Percentiles rank a stretch among this genome's conserved stretches.
Conservation (phyloP, 1,140 invertebrate genomes). For the Campoletis sonorensis region DNA sequence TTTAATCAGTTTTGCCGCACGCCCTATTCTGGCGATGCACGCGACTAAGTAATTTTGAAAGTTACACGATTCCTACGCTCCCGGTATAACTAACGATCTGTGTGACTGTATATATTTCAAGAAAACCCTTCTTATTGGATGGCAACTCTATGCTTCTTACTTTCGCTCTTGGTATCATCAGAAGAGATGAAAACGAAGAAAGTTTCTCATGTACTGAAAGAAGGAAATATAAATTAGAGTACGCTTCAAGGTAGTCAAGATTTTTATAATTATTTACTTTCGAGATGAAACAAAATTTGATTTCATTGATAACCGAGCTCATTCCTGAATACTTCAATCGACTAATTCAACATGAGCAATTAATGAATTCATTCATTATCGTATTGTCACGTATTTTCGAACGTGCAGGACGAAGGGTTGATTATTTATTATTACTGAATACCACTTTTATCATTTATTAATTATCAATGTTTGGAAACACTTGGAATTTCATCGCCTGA, state of each 20-base stretch:
- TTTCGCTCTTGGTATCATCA: not conserved
- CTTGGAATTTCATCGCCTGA: no score
- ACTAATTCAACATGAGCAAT: no score
- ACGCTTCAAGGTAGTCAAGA: not conserved
- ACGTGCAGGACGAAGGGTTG: no score
- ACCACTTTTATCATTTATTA: no score
- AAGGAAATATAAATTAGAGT: not conserved
- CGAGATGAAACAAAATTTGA: no score
- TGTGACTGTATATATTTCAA: not conserved
- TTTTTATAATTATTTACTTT: not conserved
- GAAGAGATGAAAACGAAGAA: not conserved
- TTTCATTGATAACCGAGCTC: no score
- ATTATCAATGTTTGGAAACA: no score
- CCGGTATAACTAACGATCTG: conserved; percentile 19
- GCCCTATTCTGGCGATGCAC: not conserved
- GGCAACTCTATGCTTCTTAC: not conserved
- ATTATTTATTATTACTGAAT: no score
- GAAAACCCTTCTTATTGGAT: conserved; percentile 28
- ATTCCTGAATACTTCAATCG: no score
- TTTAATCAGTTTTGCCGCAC: conserved; percentile 50
- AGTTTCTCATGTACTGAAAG: not conserved
- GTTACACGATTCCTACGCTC: conserved; percentile 37
- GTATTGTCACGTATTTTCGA: no score
- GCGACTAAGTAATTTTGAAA: conserved; percentile 47
- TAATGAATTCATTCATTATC: no score